Base-by-base conservation (phyloP, 2,113 vertebrate species). In the Nerophis lumbriciformis region DNA sequence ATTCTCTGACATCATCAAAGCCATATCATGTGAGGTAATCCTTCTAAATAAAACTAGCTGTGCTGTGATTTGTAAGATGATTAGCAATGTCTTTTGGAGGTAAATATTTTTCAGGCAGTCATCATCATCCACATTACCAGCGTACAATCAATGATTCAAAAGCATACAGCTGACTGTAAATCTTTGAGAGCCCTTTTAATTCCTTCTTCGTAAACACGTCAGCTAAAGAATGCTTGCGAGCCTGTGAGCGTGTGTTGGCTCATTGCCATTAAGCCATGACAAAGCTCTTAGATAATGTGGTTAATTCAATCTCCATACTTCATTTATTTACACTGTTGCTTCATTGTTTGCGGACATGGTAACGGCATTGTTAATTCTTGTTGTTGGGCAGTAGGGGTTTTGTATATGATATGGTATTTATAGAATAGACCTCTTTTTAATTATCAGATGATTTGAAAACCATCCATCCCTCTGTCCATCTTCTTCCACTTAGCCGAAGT, bases 271-370 rank as follows among this genome's bases (percentile, higher is more conserved):
- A 28, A 78, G 36, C 54, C 62, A 52, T 45, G 6, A 37, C 7
- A 39, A 28, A 48, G 49, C 47, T 67, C 59, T 79, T 81, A 73
- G 70, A 56, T 67, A 79, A 85, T 16, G 15, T 5, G 6, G 14
- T 65, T 7, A 9, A 63, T 56, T 49, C 69, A 48, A 48, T 48
- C 50, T 55, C 42, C 8, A 58, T 49, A 45, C 47, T 59, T 60
- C 3, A 3, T 53, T 64, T 16, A 66, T 48, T 16, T 39, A 57
- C 60, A n/a, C 7, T 28, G 47, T 45, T 48, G 55, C 36, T 63
- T 77, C 39, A 54, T 77, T 69, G 52, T 56, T 28, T 10, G 16
- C 66, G 55, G 57, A 35, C 39, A 19, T 50, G 28, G 28, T 28
- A 28, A 28, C 28, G 28, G 28, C 28, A 28, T 28, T 28, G 28